Conservation (phyloP, 2,797 vertebrate species). For the Pangasius macronema region DNA sequence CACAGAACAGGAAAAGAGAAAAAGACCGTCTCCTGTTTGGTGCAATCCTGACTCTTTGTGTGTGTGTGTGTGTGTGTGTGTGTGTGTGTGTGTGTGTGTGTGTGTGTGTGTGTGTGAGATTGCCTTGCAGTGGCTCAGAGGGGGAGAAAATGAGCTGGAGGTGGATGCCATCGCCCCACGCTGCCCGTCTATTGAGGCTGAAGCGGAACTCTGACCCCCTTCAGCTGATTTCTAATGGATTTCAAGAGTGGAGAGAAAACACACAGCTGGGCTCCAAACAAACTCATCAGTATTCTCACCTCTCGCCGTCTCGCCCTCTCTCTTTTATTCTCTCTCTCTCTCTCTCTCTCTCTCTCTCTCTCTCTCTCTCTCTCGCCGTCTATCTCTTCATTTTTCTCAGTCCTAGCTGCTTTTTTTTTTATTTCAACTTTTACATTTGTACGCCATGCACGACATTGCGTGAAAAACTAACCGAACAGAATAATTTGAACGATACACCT, state of each 20-base stretch:
- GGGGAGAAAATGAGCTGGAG: slow-evolving; percentile 80
- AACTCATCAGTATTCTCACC: slow-evolving; percentile 75
- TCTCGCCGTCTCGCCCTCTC: slow-evolving; percentile 60
- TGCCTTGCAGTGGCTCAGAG: slow-evolving; percentile 70
- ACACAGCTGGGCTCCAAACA: slow-evolving; percentile 80
- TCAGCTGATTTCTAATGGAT: slow-evolving; percentile 80
- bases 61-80: not conserved
- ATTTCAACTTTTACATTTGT: not conserved
- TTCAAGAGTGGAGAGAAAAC: slow-evolving; percentile 78
- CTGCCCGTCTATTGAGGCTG: slow-evolving; percentile 65
- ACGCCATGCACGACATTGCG: not conserved
- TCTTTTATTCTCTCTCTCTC: slow-evolving; percentile 15
- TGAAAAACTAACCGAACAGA: not conserved
- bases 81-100: slow-evolving; percentile 53
- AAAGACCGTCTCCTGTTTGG: not conserved
- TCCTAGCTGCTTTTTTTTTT: not conserved
- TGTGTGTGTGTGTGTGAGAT: slow-evolving; percentile 71
- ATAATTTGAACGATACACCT: not conserved
- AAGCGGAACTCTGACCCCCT: slow-evolving; percentile 74
- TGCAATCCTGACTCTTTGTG: not conserved
- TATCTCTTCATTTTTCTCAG: slow-evolving; percentile 4
- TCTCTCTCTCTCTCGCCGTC: not conserved
- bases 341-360: not conserved
- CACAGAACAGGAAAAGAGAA: not conserved
- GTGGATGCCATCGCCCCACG: slow-evolving; percentile 68